phyloP scores from a whole-genome alignment of 2,888 invertebrate genomes.

The Rhorus exstirpatorius region DNA sequence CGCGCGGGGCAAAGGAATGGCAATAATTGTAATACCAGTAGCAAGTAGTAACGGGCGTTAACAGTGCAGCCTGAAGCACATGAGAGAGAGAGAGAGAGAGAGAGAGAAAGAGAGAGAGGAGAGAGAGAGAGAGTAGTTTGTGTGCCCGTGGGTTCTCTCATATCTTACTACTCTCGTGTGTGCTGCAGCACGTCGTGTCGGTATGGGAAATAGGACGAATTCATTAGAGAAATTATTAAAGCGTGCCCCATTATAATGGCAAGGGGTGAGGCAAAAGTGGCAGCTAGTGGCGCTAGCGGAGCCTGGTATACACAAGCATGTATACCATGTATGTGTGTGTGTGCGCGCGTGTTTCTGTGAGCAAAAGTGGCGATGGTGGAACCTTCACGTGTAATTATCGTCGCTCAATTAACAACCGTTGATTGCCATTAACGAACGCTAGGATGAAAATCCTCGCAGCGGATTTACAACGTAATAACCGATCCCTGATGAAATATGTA shows the following conservation, averaged over 20 bases:
- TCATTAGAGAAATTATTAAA: slow-evolving; percentile 82
- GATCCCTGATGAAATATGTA: slow-evolving; percentile 37
- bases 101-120: not conserved
- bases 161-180: not conserved
- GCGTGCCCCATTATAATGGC: slow-evolving; percentile 76
- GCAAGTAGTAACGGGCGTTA: slow-evolving; percentile 26
- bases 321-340: not conserved
- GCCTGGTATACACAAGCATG: not conserved
- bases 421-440: slow-evolving; percentile 80
- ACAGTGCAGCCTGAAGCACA: slow-evolving; percentile 29
- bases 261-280: slow-evolving; percentile 37
- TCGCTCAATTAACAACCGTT: slow-evolving; percentile 83
- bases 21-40: slow-evolving; percentile 40
- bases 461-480: slow-evolving; percentile 25
- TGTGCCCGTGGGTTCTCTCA: not conserved
- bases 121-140: not conserved
- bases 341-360: not conserved
- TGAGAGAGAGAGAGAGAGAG: not conserved
- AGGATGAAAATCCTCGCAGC: slow-evolving; percentile 53
- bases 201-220: slow-evolving; percentile 69
- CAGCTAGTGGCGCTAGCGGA: slow-evolving; percentile 39
- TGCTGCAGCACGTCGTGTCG: not conserved
- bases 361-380: slow-evolving; percentile 24
- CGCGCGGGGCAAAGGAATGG: slow-evolving; percentile 28
- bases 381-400: slow-evolving; percentile 79